These are phyloP conservation scores for Plectropomus leopardus DNA, from an alignment of 2,113 vertebrate species.

Conservation along the genomic window DNA sequence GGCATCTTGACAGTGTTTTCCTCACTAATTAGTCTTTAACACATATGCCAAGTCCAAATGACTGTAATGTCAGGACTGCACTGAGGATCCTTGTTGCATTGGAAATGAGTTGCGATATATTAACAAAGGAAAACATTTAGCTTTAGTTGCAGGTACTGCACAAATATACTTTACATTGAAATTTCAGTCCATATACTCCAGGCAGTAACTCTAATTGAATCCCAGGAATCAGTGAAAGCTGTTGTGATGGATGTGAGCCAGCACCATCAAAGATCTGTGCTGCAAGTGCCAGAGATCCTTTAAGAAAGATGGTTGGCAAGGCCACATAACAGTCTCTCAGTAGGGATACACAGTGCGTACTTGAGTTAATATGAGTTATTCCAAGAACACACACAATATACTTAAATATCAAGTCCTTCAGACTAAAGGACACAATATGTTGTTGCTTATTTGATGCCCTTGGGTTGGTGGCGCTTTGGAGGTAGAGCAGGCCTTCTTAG, in stretches of 20 bases:
- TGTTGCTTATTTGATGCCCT: not conserved
- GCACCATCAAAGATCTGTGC: constrained; percentile 24
- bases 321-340: not conserved
- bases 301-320: constrained; percentile 33
- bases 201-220: constrained; percentile 43
- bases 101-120: constrained; percentile 60
- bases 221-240: constrained; percentile 9
- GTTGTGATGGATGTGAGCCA: constrained; percentile 42
- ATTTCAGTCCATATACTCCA: not conserved
- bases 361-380: not conserved
- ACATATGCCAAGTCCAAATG: constrained; percentile 85
- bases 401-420: not conserved
- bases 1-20: constrained; percentile 87
- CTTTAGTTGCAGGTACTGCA: constrained; percentile 26
- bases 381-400: not conserved
- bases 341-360: not conserved
- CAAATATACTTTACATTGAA: constrained; percentile 16
- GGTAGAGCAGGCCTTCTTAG: not conserved
- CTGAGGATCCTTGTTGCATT: constrained; percentile 69
- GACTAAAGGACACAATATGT: not conserved
- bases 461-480: not conserved
- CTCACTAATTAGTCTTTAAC: constrained; percentile 88
- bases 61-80: constrained; percentile 81
- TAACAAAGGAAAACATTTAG: constrained; percentile 44
- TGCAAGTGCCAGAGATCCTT: constrained; percentile 40